Percentiles rank a stretch among this genome's conserved stretches.
Conservation (phyloP, 2,797 vertebrate genomes). For the Silurus aristotelis region DNA sequence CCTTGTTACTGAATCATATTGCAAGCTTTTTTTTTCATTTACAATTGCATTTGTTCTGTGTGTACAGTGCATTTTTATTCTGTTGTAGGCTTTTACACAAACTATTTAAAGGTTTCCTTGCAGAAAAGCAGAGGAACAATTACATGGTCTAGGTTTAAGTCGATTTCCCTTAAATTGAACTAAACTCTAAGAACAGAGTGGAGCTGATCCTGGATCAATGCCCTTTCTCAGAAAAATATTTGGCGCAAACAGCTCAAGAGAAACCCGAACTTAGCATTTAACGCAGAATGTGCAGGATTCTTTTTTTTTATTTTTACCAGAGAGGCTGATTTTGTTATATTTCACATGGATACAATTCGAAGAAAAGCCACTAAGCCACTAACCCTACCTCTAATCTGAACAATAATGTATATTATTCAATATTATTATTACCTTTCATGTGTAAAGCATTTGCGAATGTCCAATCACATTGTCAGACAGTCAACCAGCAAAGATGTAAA, state of each 20-base stretch:
- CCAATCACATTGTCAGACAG: background rate
- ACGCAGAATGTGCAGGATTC: background rate
- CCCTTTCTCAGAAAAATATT: background rate
- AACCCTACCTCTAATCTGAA: background rate
- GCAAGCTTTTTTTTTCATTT: background rate
- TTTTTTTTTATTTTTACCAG: background rate
- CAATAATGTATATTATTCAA: background rate
- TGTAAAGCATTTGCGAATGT: background rate
- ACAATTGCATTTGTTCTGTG: background rate
- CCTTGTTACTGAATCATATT: background rate
- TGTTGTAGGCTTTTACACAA: background rate
- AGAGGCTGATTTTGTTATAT: conserved; percentile 2
- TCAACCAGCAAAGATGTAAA: background rate
- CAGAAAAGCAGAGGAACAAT: background rate
- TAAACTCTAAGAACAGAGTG: background rate
- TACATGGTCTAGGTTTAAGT: background rate
- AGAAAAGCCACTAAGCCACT: background rate
- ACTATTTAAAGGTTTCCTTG: background rate
- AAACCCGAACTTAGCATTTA: background rate
- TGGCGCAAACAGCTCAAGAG: background rate
- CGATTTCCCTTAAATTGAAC: background rate
- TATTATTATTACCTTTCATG: background rate
- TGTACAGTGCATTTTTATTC: background rate
- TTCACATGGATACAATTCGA: background rate
- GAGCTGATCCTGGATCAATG: background rate